A percentile compares a stretch with the other conserved stretches of the same genome.
Conservation (phyloP, 2,797 vertebrate species). For the Propithecus deckenii region DNA sequence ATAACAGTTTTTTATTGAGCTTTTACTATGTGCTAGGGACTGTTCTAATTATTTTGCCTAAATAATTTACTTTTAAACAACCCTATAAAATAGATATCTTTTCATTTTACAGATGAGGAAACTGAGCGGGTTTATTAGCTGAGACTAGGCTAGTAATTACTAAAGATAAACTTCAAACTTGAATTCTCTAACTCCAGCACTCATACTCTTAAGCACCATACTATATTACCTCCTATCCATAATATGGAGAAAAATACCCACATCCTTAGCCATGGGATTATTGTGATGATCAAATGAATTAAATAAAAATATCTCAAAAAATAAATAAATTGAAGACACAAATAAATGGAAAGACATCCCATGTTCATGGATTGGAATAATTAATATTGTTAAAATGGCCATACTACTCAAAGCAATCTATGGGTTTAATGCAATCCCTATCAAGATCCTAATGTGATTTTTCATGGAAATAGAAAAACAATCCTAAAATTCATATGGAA, state of each 20-base stretch:
- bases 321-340: too few relatives aligned
- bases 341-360: too few relatives aligned
- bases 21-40: neutral
- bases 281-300: neutral
- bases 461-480: too few relatives aligned
- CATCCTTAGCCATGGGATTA: neutral
- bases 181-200: neutral
- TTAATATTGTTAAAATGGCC: too few relatives aligned
- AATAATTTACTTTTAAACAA: conserved; percentile 24
- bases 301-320: neutral
- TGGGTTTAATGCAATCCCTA: too few relatives aligned
- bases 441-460: too few relatives aligned
- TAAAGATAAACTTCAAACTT: conserved; percentile 3
- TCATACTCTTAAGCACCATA: neutral
- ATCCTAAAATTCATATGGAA: neutral
- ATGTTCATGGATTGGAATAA: too few relatives aligned
- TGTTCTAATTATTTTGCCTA: neutral
- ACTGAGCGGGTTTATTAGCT: neutral
- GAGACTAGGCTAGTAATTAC: neutral
- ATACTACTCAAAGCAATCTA: too few relatives aligned
- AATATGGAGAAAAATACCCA: neutral
- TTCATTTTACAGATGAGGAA: neutral
- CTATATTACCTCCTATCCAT: neutral
- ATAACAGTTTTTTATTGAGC: neutral
- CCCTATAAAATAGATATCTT: neutral